These are phyloP conservation scores for Chelmon rostratus DNA, from an alignment of 2,797 vertebrate genomes.

Conservation along the genomic window DNA sequence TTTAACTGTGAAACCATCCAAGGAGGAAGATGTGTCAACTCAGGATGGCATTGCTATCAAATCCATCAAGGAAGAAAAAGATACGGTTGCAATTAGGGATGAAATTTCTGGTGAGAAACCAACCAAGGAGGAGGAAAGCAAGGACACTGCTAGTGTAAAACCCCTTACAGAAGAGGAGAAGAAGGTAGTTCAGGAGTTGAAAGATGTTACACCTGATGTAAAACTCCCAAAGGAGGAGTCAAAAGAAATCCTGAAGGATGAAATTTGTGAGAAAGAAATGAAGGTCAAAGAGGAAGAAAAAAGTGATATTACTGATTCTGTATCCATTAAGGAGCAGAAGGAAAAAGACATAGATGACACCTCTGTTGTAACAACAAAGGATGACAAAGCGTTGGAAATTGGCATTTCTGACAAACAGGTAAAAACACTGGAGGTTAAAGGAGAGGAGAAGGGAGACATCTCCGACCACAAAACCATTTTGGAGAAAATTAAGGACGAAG, in stretches of 20 bases:
- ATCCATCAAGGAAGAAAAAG: slow-evolving; percentile 47
- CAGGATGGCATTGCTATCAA: slow-evolving; percentile 20
- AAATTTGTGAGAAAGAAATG: slow-evolving; percentile 33
- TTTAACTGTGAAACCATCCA: slow-evolving; percentile 29
- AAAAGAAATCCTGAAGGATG: slow-evolving; percentile 48
- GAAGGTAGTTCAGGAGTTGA: slow-evolving; percentile 17
- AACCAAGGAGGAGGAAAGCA: slow-evolving; percentile 38
- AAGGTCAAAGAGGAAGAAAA: slow-evolving; percentile 47
- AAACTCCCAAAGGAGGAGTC: slow-evolving; percentile 46
- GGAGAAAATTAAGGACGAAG: slow-evolving; percentile 48
- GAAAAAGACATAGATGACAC: slow-evolving; percentile 32
- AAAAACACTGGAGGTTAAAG: slow-evolving; percentile 25
- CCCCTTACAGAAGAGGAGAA: slow-evolving; percentile 29
- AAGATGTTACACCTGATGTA: slow-evolving; percentile 42
- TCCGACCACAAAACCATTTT: slow-evolving; percentile 52
- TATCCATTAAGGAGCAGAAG: slow-evolving; percentile 32
- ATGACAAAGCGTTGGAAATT: slow-evolving; percentile 38
- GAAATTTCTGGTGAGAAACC: slow-evolving; percentile 36
- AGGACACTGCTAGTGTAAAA: slow-evolving; percentile 36
- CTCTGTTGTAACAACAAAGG: slow-evolving; percentile 32
- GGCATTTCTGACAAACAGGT: slow-evolving; percentile 38
- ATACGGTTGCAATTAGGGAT: slow-evolving; percentile 25
- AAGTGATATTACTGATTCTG: slow-evolving; percentile 22
- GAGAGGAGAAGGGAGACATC: slow-evolving; percentile 13
- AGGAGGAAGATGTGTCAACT: slow-evolving; percentile 43